phyloP scores from a whole-genome alignment of 2,888 invertebrate species.

The Agrypnus murinus region DNA sequence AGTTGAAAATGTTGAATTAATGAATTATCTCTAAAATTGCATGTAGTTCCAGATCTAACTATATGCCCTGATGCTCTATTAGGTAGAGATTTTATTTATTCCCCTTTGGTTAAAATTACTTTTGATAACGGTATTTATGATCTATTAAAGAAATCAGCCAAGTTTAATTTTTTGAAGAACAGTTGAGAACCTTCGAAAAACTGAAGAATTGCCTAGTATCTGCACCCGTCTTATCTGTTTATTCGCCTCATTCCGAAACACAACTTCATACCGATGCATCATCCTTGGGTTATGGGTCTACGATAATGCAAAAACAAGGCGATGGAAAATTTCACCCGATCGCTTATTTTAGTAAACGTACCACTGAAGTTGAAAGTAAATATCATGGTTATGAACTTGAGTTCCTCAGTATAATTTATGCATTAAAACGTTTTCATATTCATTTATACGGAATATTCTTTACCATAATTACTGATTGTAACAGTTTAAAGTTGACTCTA shows the following conservation, averaged over 20 bases:
- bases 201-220: slow-evolving; percentile 54
- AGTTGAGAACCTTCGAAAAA: background rate
- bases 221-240: slow-evolving; percentile 58
- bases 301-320: slow-evolving; percentile 60
- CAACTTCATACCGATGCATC: slow-evolving; percentile 64
- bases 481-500: slow-evolving; percentile 59
- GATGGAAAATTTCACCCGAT: slow-evolving; percentile 59
- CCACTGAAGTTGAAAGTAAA: slow-evolving; percentile 57
- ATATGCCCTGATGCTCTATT: too few species aligned
- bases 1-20: too few species aligned
- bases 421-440: slow-evolving; percentile 58
- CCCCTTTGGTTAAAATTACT: too few species aligned
- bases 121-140: too few species aligned
- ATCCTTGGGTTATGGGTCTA: slow-evolving; percentile 58
- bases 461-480: slow-evolving; percentile 59
- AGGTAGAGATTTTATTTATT: too few species aligned
- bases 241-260: slow-evolving; percentile 57
- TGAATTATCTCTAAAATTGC: too few species aligned
- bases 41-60: too few species aligned
- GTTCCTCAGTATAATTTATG: slow-evolving; percentile 57
- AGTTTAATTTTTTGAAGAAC: background rate
- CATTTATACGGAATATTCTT: slow-evolving; percentile 59
- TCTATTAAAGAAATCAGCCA: background rate
- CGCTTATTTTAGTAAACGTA: slow-evolving; percentile 62
- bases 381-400: slow-evolving; percentile 64